Evolutionary conservation across 2,797 vertebrate genomes (phyloP).

Genomic region (Hirundo rustica): DNA sequence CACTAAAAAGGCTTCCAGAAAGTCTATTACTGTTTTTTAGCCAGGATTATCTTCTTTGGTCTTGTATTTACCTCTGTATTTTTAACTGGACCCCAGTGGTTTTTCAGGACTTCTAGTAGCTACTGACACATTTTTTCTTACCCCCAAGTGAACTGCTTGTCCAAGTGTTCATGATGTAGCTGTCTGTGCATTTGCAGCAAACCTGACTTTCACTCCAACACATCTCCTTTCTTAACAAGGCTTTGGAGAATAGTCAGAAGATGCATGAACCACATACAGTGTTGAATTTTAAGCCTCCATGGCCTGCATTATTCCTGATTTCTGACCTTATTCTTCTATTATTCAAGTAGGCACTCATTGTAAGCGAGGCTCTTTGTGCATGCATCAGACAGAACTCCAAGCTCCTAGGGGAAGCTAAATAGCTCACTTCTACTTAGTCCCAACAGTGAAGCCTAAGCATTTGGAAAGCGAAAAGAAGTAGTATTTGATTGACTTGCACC

Average conservation of each 20-base stretch:
- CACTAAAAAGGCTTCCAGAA: not conserved
- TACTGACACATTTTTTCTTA: not conserved
- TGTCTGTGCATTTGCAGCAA: not conserved
- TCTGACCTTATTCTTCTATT: not conserved
- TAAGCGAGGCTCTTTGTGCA: not conserved
- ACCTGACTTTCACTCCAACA: not conserved
- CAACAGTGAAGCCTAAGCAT: not conserved
- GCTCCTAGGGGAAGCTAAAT: not conserved
- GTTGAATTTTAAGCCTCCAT: not conserved
- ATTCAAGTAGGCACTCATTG: not conserved
- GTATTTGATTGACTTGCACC: not conserved
- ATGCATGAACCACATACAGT: not conserved
- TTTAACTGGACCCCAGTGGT: not conserved
- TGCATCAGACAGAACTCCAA: not conserved
- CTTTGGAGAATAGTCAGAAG: not conserved
- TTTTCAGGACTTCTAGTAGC: not conserved
- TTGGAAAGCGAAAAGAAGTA: not conserved
- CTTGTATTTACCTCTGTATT: not conserved
- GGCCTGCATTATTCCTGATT: not conserved
- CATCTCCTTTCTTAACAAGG: not conserved
- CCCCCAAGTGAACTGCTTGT: not conserved
- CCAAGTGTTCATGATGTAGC: fast-evolving
- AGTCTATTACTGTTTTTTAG: not conserved
- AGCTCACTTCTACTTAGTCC: not conserved
- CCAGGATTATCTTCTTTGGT: not conserved